A percentile compares a stretch with the other conserved stretches of the same genome.
Conservation (phyloP, 2,797 vertebrate species). For the Champsocephalus esox region DNA sequence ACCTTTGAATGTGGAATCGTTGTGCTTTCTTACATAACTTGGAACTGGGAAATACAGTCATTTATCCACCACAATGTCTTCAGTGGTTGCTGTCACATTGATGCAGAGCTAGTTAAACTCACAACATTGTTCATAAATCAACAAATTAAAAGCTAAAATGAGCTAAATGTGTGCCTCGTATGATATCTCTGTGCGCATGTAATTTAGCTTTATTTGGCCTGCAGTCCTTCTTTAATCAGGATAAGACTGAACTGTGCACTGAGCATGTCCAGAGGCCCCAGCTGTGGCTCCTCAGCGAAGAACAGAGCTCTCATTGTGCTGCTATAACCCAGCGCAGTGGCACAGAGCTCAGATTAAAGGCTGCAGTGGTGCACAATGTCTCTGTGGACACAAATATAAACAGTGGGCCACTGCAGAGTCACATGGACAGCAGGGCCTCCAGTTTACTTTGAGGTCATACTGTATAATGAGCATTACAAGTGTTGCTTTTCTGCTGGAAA, state of each 20-base stretch:
- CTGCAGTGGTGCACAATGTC: conserved; percentile 46
- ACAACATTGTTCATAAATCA: conserved; percentile 9
- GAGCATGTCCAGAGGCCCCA: conserved; percentile 75
- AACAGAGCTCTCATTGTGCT: conserved; percentile 77
- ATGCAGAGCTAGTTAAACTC: conserved; percentile 10
- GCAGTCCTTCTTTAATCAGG: conserved; percentile 39
- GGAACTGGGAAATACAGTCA: background rate
- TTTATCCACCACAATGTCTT: conserved; percentile 1
- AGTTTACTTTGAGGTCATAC: background rate
- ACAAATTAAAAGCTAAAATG: conserved; percentile 14
- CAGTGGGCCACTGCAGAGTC: conserved; percentile 54
- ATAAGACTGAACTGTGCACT: conserved; percentile 60
- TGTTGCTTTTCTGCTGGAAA: background rate
- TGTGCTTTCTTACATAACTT: background rate
- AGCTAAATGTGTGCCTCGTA: conserved; percentile 15
- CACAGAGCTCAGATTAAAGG: conserved; percentile 72
- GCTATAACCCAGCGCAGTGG: conserved; percentile 73
- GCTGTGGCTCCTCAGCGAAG: conserved; percentile 67
- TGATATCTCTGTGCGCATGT: conserved; percentile 20
- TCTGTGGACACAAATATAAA: conserved; percentile 69
- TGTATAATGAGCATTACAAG: background rate
- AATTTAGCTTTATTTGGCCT: conserved; percentile 20
- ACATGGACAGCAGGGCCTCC: conserved; percentile 43
- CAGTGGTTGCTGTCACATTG: background rate
- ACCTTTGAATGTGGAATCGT: background rate